A percentile compares a stretch with the other conserved stretches of the same genome.
Conservation (phyloP, 2,888 invertebrate genomes). For the Dicycla oo region DNA sequence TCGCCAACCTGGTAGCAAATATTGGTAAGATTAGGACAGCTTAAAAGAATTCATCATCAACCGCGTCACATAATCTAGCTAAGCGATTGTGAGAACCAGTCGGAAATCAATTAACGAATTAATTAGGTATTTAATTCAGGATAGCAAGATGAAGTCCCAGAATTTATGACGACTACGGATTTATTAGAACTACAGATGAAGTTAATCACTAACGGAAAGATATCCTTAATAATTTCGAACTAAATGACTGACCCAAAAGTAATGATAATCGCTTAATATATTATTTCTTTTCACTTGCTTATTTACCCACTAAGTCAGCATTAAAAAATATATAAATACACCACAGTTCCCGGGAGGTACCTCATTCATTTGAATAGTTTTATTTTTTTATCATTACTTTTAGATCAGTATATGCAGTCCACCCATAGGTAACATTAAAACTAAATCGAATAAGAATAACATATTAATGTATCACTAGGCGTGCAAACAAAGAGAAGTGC, state of each 20-base stretch:
- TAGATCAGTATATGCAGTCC: too few relatives aligned
- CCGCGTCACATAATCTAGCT: neutral
- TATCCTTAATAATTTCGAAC: conserved; percentile 1
- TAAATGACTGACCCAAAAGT: too few relatives aligned
- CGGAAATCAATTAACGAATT: neutral
- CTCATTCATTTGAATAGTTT: too few relatives aligned
- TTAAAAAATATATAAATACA: too few relatives aligned
- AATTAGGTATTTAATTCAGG: too few relatives aligned
- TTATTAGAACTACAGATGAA: neutral
- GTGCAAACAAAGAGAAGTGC: conserved; percentile 53
- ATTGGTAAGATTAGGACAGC: conserved; percentile 3
- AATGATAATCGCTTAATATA: too few relatives aligned
- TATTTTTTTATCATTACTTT: too few relatives aligned
- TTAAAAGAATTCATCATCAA: neutral
- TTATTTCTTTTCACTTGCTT: too few relatives aligned
- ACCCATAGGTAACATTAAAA: conserved; percentile 13
- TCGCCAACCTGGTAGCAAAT: conserved; percentile 92
- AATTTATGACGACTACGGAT: neutral
- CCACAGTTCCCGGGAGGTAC: too few relatives aligned
- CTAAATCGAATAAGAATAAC: conserved; percentile 31
- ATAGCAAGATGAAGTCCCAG: neutral
- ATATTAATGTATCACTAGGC: conserved; percentile 16
- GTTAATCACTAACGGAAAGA: neutral
- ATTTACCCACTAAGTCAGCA: too few relatives aligned
- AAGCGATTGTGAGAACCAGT: neutral